These are phyloP conservation scores for Protula sp. DNA, from an alignment of 2,888 invertebrate species.

Conservation along the genomic window DNA sequence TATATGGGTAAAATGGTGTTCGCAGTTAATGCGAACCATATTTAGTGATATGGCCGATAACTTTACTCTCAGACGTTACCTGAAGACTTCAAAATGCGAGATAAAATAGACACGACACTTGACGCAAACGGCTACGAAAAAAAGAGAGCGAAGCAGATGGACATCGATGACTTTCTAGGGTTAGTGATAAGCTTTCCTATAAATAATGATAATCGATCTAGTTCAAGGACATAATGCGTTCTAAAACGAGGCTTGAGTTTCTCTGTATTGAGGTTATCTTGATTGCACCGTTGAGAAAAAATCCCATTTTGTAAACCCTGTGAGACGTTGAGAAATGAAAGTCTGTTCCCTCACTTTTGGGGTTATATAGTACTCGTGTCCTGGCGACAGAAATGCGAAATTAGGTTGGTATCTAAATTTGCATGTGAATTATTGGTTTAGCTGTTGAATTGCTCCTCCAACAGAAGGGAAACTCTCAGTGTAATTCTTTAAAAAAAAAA, in stretches of 20 bases:
- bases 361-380: too few species aligned
- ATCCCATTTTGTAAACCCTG: constrained; percentile 1
- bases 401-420: too few species aligned
- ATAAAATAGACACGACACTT: constrained; percentile 72
- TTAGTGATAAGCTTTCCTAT: constrained; percentile 25
- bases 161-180: constrained; percentile 89
- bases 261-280: not conserved
- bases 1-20: too few species aligned
- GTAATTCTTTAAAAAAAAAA: too few species aligned
- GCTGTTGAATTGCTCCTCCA: too few species aligned
- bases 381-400: too few species aligned
- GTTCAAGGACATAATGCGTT: too few species aligned
- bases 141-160: constrained; percentile 86
- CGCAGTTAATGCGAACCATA: too few species aligned
- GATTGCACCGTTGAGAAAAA: not conserved
- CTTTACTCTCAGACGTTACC: constrained; percentile 67
- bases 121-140: constrained; percentile 65
- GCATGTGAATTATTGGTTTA: too few species aligned
- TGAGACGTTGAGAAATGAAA: not conserved
- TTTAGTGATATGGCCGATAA: too few species aligned
- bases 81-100: constrained; percentile 75
- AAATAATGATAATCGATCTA: not conserved
- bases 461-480: too few species aligned
- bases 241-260: not conserved
- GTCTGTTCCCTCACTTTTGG: too few species aligned